Percentiles rank a stretch among this genome's conserved stretches.
Evolutionary conservation across 23 tunicate genomes (phyloP).

Genomic region (Halocynthia roretzi): DNA sequence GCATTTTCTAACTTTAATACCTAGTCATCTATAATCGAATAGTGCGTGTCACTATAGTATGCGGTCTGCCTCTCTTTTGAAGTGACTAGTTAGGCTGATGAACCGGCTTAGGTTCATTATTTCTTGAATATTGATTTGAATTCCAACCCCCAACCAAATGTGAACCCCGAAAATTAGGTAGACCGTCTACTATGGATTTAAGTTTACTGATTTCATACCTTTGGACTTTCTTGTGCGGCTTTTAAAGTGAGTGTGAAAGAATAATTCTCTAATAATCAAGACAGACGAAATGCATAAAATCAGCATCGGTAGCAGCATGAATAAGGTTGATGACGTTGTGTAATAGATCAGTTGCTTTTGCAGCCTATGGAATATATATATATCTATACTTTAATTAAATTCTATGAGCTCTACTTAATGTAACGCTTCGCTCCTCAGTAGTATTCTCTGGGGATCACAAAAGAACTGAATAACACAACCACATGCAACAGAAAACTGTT

Average conservation of each 20-base stretch:
- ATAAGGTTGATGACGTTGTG: slow-evolving; percentile 28
- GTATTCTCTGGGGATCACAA: too few species aligned
- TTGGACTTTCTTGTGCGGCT: slow-evolving; percentile 12
- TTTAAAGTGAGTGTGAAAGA: slow-evolving; percentile 9
- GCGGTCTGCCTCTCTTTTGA: too few species aligned
- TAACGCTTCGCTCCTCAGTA: neutral
- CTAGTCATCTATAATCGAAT: neutral
- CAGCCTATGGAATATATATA: slow-evolving; percentile 1
- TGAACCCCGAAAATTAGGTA: too few species aligned
- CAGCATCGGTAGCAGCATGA: slow-evolving; percentile 31
- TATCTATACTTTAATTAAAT: neutral
- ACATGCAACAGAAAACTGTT: too few species aligned
- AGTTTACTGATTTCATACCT: slow-evolving; percentile 16
- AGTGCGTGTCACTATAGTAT: neutral
- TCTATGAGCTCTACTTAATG: neutral
- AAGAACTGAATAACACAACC: too few species aligned
- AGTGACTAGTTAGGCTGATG: too few species aligned
- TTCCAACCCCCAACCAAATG: too few species aligned
- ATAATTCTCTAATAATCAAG: slow-evolving; percentile 23
- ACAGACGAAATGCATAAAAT: slow-evolving; percentile 14
- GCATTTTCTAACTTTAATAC: too few species aligned
- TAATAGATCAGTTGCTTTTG: slow-evolving; percentile 25
- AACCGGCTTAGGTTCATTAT: too few species aligned
- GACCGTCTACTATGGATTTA: too few species aligned
- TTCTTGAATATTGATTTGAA: too few species aligned